Base-by-base conservation (phyloP, 2,888 invertebrate species). In the Drosophila sordidula region DNA sequence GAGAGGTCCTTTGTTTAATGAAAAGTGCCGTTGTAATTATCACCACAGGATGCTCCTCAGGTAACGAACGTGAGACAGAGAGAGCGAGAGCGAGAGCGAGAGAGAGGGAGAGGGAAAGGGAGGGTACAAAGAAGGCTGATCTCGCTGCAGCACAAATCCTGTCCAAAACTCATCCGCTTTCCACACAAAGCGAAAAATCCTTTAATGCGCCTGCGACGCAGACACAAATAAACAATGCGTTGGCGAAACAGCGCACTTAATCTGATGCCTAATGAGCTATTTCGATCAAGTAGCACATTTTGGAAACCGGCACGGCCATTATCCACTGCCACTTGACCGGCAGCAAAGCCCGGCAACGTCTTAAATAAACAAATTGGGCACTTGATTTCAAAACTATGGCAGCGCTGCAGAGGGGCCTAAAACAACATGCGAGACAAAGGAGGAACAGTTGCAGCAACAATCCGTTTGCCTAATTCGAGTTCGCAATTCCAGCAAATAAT, bases 21-120 rank as follows among this genome's bases (percentile, higher is more conserved):
- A 78, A 72, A 77, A 59, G 54, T 73, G 78, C 73, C 68, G 61
- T 61, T 57, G 69, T 67, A 72, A 84, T 84, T 87, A 84, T 87
- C 80, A 57, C 80, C 56, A 58, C 87, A 58, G 84, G 80, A 80
- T 67, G 57, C 49, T 55, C 54, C 42, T 49, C 59, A 65, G 75
- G 75, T 69, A 69, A 32, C 11, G 46, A 22, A n/a, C 56, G 29
- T n/a, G 25, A 14, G 9, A 18, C 14, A 18, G 22, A 12, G 16
- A 29, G 22, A 18, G 6, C 34, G 32, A 18, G 22, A 12, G 16
- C 29, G 22, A 18, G 6, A 39, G 32, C 5, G 16, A 32, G 42
- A 6, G 39, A 45, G 34, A 32, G 42, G 36, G 16, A 39, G 69
- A 52, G 4, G 29, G n/a, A 22, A 25, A 6, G 9, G 32, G 36